These are phyloP conservation scores for Hormaphis cornu DNA, from an alignment of 1,140 invertebrate species.

Conservation along the genomic window DNA sequence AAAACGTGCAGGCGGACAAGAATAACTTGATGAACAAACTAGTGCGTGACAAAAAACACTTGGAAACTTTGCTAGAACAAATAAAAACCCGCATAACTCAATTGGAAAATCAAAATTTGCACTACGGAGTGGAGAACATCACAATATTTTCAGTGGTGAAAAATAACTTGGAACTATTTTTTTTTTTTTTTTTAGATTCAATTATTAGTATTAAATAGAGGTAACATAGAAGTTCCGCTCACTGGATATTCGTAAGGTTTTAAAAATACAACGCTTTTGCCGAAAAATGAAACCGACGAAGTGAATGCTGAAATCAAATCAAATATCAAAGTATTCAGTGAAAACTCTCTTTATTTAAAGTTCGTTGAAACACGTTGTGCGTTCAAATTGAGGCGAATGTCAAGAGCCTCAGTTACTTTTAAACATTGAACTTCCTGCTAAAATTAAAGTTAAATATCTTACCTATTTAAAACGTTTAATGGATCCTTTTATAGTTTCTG, in stretches of 20 bases:
- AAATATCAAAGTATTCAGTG: too few relatives aligned
- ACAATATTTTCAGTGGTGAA: too few relatives aligned
- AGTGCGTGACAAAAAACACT: background rate
- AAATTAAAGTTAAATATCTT: too few relatives aligned
- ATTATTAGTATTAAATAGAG: background rate
- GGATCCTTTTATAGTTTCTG: too few relatives aligned
- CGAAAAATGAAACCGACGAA: background rate
- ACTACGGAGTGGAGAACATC: background rate
- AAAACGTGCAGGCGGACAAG: background rate
- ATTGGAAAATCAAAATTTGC: background rate
- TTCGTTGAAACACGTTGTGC: too few relatives aligned
- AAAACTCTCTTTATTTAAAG: too few relatives aligned
- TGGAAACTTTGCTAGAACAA: background rate
- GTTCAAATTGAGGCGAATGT: too few relatives aligned
- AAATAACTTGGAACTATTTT: too few relatives aligned
- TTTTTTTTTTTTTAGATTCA: constrained; percentile 1
- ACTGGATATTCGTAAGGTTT: background rate
- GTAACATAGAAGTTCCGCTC: background rate
- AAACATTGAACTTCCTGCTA: too few relatives aligned
- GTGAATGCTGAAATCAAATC: constrained; percentile 4
- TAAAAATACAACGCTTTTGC: background rate
- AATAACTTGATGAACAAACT: background rate
- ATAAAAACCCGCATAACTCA: background rate
- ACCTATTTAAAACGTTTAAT: too few relatives aligned
- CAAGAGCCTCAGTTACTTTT: too few relatives aligned